Base-by-base conservation (phyloP, 1,140 invertebrate genomes). In the Hypsibius dujardini region DNA sequence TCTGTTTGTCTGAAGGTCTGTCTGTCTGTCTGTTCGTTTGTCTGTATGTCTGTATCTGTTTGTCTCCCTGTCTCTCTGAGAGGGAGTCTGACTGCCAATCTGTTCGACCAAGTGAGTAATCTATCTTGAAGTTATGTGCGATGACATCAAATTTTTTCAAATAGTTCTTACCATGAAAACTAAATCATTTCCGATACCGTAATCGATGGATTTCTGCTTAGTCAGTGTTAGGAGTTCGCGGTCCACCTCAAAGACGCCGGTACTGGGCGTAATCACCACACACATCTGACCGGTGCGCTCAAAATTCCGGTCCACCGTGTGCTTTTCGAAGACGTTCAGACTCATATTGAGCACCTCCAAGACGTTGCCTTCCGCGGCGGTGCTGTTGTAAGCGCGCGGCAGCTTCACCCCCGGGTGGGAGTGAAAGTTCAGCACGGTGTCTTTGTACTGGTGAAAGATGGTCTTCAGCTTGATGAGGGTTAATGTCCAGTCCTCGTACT, bases 271-370 rank as follows among this genome's bases (percentile, higher is more conserved):
- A 15, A 99, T 90, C 0, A 99, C 94, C 14, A 98, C 92, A 69
- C 91, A 94, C 28, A 98, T 83, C 77, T 98, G 95, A 2, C 95
- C 95, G 12, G 95, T 98, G 69, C 95, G 85, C 78, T 99, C 95
- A 80, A 98, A 97, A 79, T 92, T 95, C 73, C 95, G 83, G 80
- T 98, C 95, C 71, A 96, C 79, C 78, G 95, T 97, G 80, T 98
- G 95, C 78, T 95, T 95, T 79, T 98, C 95, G 82, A 98, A 99
- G 0, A 96, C 90, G 84, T 97, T 97, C 67, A 97, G 83, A 70
- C 93, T 94, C 87, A 98, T 95, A 79, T 98, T 98, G 0, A 98
- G 81, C 1, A 97, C 94, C 85, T 98, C 95, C 28, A 98, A 82
- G 80, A 98, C 98, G 79, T 98, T 99, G 62, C 95, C 95, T 80